phyloP scores from a whole-genome alignment of 1,140 invertebrate species.

The Atta cephalotes region DNA sequence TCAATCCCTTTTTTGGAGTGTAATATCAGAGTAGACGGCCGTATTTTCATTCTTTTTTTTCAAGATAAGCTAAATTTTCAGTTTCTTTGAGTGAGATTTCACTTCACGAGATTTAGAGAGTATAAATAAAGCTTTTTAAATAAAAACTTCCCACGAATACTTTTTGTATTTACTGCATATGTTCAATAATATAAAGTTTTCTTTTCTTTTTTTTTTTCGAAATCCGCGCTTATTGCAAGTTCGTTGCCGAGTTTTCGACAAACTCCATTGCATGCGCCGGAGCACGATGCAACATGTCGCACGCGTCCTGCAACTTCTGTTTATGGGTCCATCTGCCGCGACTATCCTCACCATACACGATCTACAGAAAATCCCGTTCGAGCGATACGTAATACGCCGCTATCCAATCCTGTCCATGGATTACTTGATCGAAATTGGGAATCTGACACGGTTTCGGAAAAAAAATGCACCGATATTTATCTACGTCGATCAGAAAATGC shows the following conservation, averaged over 20 bases:
- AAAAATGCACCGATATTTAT: neutral
- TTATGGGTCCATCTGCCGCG: conserved; percentile 11
- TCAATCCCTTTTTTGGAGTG: no score
- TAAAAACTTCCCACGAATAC: neutral
- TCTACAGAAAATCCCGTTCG: conserved; percentile 29
- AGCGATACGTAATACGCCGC: neutral
- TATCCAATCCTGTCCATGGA: neutral
- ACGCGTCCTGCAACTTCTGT: conserved; percentile 28
- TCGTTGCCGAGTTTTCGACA: neutral
- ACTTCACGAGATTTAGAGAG: no score
- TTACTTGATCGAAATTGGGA: neutral
- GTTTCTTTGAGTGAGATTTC: no score
- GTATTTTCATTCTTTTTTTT: no score
- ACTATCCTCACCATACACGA: neutral
- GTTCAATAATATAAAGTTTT: neutral
- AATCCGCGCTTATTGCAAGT: neutral
- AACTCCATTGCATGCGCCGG: neutral
- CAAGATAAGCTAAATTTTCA: no score
- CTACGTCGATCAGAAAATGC: neutral
- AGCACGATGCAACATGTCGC: conserved; percentile 25
- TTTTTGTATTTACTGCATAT: neutral
- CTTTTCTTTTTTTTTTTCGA: neutral
- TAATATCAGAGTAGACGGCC: no score
- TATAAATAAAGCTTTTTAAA: no score
- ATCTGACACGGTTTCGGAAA: neutral